Evolutionary conservation across 2,888 invertebrate genomes (phyloP), one percentile per base, ranked within the genome.

Genomic region (Eretmocerus hayati): DNA sequence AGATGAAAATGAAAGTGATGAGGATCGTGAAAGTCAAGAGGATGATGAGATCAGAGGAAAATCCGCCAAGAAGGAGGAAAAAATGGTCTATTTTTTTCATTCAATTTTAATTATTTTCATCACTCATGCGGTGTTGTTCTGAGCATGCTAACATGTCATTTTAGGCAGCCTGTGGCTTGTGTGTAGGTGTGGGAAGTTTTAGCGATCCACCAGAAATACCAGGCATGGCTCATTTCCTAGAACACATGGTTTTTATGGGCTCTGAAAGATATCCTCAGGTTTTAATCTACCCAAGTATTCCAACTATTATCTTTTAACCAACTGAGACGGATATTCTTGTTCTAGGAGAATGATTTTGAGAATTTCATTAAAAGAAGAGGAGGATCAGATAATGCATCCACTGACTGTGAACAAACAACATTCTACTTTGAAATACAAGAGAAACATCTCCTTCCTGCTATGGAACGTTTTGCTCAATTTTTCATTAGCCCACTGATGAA

Each of bases 191-290:
- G 18, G 90, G 90, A 38, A 78, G 77, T 61, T 90, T 87, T 72
- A 84, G 84, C 61, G 89, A 90, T 71, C 89, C 89, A 0, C 71
- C 75, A 6, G 77, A 78, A 60, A 81, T 89, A 46, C 87, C 84
- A 58, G 90, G 90, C 0, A 69, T 90, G 66, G 87, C 90, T 1
- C 90, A 90, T 69, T 90, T 90, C 66, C 76, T 90, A 3, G 90
- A 90, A 62, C 90, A 90, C 67, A 90, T 94, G 92, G 85, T 94
- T 19, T 94, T 92, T 65, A 93, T 93, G 92, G 94, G 93, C 26
- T 91, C 90, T 57, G 79, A 85, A 63, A 92, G 90, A 66, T 93
- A 85, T 68, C 90, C 87, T 8, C 77, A 81, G 65, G 92, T 93
- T 73, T 32, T n/a, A 5, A 19, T 5, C 5, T 19, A 33, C 22